Evolutionary conservation across 2,797 vertebrate genomes (phyloP), one percentile per base, ranked within the genome.

Genomic region (Channa striata): DNA sequence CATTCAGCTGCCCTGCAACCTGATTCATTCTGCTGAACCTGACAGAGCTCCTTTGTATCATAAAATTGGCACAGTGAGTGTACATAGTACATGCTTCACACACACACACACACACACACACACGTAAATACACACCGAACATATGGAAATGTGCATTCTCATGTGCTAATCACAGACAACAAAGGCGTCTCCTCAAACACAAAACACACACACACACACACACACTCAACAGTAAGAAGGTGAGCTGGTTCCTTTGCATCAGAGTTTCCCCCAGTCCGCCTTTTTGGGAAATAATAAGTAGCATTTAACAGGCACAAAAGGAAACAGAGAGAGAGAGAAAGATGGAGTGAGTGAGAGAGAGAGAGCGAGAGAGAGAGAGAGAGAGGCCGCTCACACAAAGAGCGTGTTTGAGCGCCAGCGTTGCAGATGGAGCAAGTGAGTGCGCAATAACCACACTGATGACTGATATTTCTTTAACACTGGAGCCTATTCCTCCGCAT

Each of bases 41-140:
- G 74, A 91, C 89, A 90, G 83, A 80, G 85, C 81, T 81, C 81
- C 86, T 84, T 92, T 90, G 87, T 91, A 72, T 84, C 84, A 68
- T 52, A 71, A 76, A 84, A 66, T 60, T 75, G 68, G 54, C 71
- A 53, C 77, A 56, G 61, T 72, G 59, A 68, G 57, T 59, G 39
- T 34, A 70, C 68, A 58, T 70, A 37, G 57, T 72, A 19, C 49
- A 65, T 47, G 62, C 33, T 30, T 56, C 13, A 6, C 21, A 70
- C 50, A 21, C 54, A 8, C 54, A 34, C 17, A 0, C 21, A 7
- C 20, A 67, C 39, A 58, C 62, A 43, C 48, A 65, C 51, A 14
- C 16, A 33, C 58, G 33, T 30, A 62, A 23, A 39, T 33, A 50
- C 36, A 58, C 21, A 47, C 54, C 25, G 19, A 48, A 66, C 57